phyloP scores from a whole-genome alignment of 2,113 vertebrate species.

The Cochlearius cochlearius region DNA sequence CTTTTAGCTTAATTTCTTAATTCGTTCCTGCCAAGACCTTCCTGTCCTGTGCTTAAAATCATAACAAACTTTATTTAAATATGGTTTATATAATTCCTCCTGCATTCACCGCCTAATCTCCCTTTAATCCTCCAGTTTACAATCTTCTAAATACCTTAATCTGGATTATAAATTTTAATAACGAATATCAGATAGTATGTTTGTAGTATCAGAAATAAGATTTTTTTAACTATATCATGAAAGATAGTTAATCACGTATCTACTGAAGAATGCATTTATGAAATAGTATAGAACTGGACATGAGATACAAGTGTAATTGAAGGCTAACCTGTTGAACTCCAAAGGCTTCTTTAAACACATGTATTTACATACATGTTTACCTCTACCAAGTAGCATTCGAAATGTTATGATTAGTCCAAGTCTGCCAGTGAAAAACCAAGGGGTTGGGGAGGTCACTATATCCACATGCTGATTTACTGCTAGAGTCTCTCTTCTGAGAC shows the following conservation, averaged over 20 bases:
- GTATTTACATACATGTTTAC: not conserved
- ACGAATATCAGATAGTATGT: not conserved
- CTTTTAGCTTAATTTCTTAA: not conserved
- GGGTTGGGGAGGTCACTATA: not conserved
- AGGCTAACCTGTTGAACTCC: not conserved
- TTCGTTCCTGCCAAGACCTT: conserved; percentile 5
- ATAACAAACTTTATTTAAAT: not conserved
- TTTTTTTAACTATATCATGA: not conserved
- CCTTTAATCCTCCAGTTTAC: not conserved
- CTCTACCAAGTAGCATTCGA: not conserved
- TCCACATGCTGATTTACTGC: not conserved
- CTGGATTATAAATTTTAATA: conserved; percentile 10
- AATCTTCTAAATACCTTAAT: conserved; percentile 20
- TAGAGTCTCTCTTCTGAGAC: not conserved
- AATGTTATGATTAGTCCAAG: not conserved
- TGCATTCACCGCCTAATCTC: not conserved
- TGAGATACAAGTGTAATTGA: not conserved
- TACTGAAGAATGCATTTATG: not conserved
- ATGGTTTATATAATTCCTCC: not conserved
- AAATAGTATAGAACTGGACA: not conserved
- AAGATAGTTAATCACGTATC: not conserved
- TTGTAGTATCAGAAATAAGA: not conserved
- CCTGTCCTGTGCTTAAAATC: not conserved
- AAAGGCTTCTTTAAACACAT: not conserved
- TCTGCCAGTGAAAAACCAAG: not conserved